A percentile compares a stretch with the other conserved stretches of the same genome.
Conservation (phyloP, 2,113 vertebrate genomes). For the Puntigrus tetrazona region DNA sequence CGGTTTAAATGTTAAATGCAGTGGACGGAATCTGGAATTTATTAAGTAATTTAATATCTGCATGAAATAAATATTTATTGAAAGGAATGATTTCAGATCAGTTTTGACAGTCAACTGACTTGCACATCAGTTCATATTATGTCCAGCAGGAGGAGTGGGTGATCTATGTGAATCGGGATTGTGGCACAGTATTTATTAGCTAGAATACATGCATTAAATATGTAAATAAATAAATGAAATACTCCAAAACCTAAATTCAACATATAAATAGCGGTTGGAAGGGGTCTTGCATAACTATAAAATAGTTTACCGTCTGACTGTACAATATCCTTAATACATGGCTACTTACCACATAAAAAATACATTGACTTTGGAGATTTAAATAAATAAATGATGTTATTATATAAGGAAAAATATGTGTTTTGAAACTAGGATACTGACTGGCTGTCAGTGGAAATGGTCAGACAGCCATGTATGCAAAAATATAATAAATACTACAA, state of each 20-base stretch:
- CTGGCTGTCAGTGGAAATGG: background rate
- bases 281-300: background rate
- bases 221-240: background rate
- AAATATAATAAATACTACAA: too few relatives aligned
- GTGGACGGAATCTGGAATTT: background rate
- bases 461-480: too few relatives aligned
- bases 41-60: background rate
- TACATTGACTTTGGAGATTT: background rate
- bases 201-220: background rate
- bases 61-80: background rate
- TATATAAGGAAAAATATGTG: background rate
- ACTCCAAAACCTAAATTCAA: background rate
- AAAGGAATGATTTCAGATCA: background rate
- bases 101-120: background rate
- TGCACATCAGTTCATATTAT: background rate
- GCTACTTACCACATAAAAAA: background rate
- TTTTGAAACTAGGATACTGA: background rate
- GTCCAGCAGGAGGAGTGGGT: conserved; percentile 41
- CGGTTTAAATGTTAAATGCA: background rate
- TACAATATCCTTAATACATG: background rate
- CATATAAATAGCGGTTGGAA: background rate
- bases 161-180: background rate
- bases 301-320: background rate
- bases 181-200: background rate
- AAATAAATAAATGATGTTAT: background rate